Evolutionary conservation across 2,113 vertebrate genomes (phyloP).

Genomic region (Parotia lawesii): DNA sequence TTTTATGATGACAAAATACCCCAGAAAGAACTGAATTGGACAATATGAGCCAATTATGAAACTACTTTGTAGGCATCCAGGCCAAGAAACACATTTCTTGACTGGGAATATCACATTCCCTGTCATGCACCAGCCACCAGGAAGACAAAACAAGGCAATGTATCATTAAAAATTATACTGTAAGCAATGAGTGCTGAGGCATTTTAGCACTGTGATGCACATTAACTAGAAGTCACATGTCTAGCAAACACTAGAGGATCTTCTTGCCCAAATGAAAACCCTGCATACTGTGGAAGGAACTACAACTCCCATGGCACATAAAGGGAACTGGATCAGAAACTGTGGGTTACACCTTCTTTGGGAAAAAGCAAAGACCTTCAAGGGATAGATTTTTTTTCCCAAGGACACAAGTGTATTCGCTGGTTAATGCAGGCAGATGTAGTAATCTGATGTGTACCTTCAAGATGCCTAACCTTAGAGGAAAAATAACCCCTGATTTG

Average conservation of each 20-base stretch:
- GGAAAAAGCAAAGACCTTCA: neutral
- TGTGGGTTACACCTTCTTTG: rapidly evolving
- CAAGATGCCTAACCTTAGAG: neutral
- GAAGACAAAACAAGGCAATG: neutral
- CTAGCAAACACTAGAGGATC: neutral
- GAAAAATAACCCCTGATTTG: neutral
- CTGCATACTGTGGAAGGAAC: neutral
- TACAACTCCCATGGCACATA: neutral
- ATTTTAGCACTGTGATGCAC: neutral
- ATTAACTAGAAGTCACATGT: neutral
- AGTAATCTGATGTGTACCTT: neutral
- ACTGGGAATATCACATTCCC: neutral
- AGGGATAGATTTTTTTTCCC: neutral
- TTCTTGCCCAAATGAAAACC: neutral
- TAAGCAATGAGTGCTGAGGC: neutral
- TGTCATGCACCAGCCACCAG: neutral
- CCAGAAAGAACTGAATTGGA: neutral
- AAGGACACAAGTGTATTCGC: neutral
- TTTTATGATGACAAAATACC: neutral
- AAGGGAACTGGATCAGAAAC: neutral
- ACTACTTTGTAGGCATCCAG: neutral
- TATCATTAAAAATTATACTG: neutral
- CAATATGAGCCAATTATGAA: neutral
- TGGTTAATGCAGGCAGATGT: neutral
- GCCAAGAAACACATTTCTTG: neutral